These are phyloP conservation scores for Cataglyphis cursor DNA, from an alignment of 2,888 invertebrate genomes.

Conservation along the genomic window DNA sequence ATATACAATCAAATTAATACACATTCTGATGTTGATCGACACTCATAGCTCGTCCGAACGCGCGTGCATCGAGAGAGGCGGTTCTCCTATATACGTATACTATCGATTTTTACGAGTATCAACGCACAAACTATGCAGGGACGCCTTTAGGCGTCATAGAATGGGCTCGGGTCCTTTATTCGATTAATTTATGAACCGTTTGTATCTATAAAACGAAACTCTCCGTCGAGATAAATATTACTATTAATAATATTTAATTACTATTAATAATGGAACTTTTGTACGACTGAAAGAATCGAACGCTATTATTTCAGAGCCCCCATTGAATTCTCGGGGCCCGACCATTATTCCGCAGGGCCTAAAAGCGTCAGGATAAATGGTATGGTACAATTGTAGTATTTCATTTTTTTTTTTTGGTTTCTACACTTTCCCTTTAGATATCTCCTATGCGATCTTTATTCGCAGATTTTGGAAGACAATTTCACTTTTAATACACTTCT, in stretches of 20 bases:
- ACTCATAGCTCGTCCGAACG: constrained; percentile 25
- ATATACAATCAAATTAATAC: constrained; percentile 38
- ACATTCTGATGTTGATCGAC: constrained; percentile 26
- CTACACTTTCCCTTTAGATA: constrained; percentile 26
- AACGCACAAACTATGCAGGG: constrained; percentile 31
- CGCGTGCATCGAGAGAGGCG: constrained; percentile 8
- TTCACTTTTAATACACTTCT: background rate
- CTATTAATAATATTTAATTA: no score
- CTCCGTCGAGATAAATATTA: constrained; percentile 3
- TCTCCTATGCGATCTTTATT: background rate
- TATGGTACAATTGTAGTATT: background rate
- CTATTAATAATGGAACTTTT: background rate
- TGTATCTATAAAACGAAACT: background rate
- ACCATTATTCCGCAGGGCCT: constrained; percentile 10
- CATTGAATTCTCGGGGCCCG: background rate
- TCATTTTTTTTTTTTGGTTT: background rate
- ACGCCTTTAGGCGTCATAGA: constrained; percentile 20
- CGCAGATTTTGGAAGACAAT: background rate
- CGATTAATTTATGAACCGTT: background rate
- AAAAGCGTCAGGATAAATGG: constrained; percentile 7
- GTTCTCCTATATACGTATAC: constrained; percentile 3
- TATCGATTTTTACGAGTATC: constrained; percentile 35
- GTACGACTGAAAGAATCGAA: background rate
- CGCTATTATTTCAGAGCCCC: background rate
- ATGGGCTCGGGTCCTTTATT: background rate